Base-by-base conservation (phyloP, 2,888 invertebrate genomes). In the Chromoteleia sp. region DNA sequence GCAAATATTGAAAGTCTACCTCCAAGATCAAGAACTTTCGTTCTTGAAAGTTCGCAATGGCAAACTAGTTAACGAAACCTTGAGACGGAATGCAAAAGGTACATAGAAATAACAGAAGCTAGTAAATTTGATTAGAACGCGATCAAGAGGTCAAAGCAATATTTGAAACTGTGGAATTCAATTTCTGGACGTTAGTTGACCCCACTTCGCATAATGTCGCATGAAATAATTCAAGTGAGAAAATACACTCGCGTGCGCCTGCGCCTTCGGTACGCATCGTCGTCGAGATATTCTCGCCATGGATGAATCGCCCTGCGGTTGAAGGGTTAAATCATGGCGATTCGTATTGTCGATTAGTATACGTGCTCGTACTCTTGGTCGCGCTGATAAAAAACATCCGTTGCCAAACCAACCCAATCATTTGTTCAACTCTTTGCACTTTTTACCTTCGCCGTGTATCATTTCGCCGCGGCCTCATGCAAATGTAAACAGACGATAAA, bases 271-370 rank as follows among this genome's bases (percentile, higher is more conserved):
- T 17, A 43, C 1, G 82, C 45, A 7, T 10, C 74, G 52, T 36
- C 65, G 48, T 50, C 68, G 59, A 52, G 52, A 61, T 50, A 52
- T 52, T 61, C 19, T 2, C 14, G 45, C 19, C 56, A 21, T 29
- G 36, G 43, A 65, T 54, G 70, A 77, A 65, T 79, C 79, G 71
- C 56, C 74, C 68, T 74, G 75, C 75, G 80, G 74, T 80, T 52
- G 70, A 75, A 74, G 75, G 71, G 71, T 75, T 74, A 56, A 80
- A 80, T 74, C 68, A 74, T 63, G 61, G 74, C 80, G 68, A 75
- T 80, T 63, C 39, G 25, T 25, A 52, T 21, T 52, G 68, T 10
- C 75, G 75, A 70, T 75, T 75, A 80, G 80, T 73, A 67, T 52
- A 54, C 63, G 12, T 19, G 41, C 29, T 36, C 21, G 39, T 48